phyloP scores from a whole-genome alignment of 1,140 invertebrate species.

The Drosophila kanapiae region DNA sequence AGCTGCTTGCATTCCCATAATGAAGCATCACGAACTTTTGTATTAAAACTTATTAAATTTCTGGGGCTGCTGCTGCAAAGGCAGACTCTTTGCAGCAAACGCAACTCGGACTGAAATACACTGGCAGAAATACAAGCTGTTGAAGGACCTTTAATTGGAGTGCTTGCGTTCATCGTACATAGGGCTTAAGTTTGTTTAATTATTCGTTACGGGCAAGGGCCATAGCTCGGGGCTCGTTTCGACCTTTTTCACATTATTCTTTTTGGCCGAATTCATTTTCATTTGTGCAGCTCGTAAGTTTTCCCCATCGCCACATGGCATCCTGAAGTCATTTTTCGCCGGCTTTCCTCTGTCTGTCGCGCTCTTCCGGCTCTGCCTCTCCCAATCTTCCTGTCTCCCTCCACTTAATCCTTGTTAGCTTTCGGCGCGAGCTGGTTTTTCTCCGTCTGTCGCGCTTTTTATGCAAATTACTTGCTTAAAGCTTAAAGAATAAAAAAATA shows the following conservation, averaged over 20 bases:
- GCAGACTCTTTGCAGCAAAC: conserved; percentile 17
- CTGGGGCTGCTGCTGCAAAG: conserved; percentile 51
- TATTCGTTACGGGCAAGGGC: conserved; percentile 20
- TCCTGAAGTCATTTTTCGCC: conserved; percentile 42
- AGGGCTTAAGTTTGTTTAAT: conserved; percentile 39
- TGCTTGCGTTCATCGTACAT: not conserved
- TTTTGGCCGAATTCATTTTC: conserved; percentile 46
- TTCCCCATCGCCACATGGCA: conserved; percentile 47
- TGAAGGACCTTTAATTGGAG: not conserved
- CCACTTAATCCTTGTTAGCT: conserved; percentile 70
- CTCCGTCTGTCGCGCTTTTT: conserved; percentile 57
- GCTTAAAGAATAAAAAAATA: conserved; percentile 49
- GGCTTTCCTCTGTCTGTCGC: conserved; percentile 8
- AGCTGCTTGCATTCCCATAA: conserved; percentile 59
- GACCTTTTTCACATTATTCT: conserved; percentile 35
- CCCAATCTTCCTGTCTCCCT: conserved; percentile 9
- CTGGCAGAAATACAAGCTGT: conserved; percentile 12
- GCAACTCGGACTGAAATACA: conserved; percentile 19
- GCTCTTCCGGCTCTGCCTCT: not conserved
- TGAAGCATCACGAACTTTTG: conserved; percentile 72
- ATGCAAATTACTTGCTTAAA: conserved; percentile 70
- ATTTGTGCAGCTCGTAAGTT: conserved; percentile 54
- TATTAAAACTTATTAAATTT: conserved; percentile 81
- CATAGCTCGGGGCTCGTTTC: conserved; percentile 8
- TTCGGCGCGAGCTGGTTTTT: conserved; percentile 44